phyloP scores from a whole-genome alignment of 2,797 vertebrate genomes.

The Tokudaia muenninki region DNA sequence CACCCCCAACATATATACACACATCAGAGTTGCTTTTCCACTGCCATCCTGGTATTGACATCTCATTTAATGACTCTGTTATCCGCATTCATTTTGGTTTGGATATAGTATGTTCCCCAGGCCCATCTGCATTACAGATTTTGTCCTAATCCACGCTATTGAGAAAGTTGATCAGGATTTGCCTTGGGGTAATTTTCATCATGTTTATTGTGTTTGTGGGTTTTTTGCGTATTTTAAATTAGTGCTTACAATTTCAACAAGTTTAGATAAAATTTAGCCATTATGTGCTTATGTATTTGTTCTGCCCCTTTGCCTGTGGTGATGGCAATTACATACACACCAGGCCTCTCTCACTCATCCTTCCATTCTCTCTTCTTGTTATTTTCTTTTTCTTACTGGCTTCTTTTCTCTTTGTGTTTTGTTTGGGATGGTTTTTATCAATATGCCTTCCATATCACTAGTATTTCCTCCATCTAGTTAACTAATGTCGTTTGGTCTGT shows the following conservation, averaged over 20 bases:
- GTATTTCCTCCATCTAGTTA: background rate
- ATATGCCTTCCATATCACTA: background rate
- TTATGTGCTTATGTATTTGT: background rate
- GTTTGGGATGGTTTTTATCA: background rate
- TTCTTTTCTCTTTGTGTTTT: background rate
- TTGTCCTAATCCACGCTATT: background rate
- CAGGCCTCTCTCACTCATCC: background rate
- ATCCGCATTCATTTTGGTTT: background rate
- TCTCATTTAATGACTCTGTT: background rate
- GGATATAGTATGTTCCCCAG: background rate
- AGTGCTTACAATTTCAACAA: conserved; percentile 20
- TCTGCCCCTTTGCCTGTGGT: background rate
- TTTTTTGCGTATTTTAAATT: background rate
- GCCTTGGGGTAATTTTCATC: background rate
- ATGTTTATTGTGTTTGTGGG: background rate
- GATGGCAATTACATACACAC: background rate
- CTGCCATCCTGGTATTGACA: background rate
- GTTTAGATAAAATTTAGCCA: background rate
- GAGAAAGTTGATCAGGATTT: background rate
- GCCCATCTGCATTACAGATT: background rate
- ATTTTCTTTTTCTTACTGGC: background rate
- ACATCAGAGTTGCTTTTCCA: background rate
- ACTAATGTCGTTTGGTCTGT: background rate
- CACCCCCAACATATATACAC: no score
- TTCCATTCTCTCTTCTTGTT: background rate